phyloP scores from a whole-genome alignment of 2,888 invertebrate species.

The Drosophila antonietae region DNA sequence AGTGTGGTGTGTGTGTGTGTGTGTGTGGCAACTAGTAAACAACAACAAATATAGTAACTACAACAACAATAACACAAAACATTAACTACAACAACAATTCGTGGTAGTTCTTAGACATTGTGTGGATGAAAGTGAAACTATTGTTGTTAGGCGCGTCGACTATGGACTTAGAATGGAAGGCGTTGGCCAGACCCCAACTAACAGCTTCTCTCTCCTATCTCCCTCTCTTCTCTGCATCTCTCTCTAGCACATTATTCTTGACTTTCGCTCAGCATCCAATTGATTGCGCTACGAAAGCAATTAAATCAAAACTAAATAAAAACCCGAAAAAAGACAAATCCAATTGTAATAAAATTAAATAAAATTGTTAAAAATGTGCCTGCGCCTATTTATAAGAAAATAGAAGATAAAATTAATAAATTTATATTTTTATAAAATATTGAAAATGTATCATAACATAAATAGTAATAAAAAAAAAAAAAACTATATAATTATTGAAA shows the following conservation, averaged over 20 bases:
- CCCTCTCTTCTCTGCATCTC: not conserved
- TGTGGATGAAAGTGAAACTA: conserved; percentile 73
- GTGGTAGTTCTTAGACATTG: conserved; percentile 52
- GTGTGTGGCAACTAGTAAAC: conserved; percentile 38
- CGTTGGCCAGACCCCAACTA: conserved; percentile 11
- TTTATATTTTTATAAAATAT: no score
- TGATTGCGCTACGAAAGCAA: conserved; percentile 47
- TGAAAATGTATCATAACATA: no score
- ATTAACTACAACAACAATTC: conserved; percentile 21
- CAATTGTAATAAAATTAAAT: conserved; percentile 2
- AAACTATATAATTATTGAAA: no score
- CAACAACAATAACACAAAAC: conserved; percentile 28
- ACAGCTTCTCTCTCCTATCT: not conserved
- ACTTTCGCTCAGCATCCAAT: conserved; percentile 69
- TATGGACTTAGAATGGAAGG: conserved; percentile 53
- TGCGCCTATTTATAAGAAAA: no score
- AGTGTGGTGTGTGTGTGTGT: conserved; percentile 1
- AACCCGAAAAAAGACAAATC: conserved; percentile 28
- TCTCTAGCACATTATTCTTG: conserved; percentile 52
- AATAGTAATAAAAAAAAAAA: no score
- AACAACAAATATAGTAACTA: conserved; percentile 20
- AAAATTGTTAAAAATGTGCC: no score
- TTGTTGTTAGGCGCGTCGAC: conserved; percentile 45
- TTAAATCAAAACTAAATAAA: conserved; percentile 48
- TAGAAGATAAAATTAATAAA: no score